Conservation (phyloP, 2,113 vertebrate genomes). For the Orcinus orca region DNA sequence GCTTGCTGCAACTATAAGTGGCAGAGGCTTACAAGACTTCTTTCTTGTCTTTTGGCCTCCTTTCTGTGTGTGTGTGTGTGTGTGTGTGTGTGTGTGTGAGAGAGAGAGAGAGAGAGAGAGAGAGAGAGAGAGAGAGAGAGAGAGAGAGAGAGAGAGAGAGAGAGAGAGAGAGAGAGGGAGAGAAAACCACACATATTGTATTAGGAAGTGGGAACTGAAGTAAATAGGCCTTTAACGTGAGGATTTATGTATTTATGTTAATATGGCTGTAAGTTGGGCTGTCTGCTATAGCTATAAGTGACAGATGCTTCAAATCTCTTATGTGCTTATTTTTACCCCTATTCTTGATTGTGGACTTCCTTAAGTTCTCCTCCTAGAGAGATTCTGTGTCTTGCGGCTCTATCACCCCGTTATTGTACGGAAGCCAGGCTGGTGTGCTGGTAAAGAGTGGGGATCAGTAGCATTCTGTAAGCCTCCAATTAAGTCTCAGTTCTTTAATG, state of each 20-base stretch:
- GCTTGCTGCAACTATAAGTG: not conserved
- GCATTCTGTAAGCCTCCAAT: not conserved
- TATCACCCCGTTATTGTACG: not conserved
- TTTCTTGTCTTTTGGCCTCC: not conserved
- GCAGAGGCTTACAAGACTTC: not conserved
- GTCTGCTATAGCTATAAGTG: not conserved
- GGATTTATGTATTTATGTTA: not conserved
- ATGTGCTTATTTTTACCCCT: not conserved
- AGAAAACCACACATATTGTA: not conserved
- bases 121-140: not conserved
- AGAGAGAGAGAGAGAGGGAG: too few relatives aligned
- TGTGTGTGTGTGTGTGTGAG: not conserved
- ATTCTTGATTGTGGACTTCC: not conserved
- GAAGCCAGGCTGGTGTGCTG: not conserved
- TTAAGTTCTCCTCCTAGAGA: not conserved
- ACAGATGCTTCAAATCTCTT: not conserved
- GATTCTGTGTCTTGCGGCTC: not conserved
- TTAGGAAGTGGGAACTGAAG: not conserved
- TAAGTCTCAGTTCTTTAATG: not conserved
- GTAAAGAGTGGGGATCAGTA: not conserved
- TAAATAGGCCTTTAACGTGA: not conserved
- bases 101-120: not conserved
- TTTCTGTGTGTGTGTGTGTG: not conserved
- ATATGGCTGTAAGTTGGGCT: not conserved
- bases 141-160: not conserved